phyloP scores from a whole-genome alignment of 2,888 invertebrate species.

The Uropetala carovei region DNA sequence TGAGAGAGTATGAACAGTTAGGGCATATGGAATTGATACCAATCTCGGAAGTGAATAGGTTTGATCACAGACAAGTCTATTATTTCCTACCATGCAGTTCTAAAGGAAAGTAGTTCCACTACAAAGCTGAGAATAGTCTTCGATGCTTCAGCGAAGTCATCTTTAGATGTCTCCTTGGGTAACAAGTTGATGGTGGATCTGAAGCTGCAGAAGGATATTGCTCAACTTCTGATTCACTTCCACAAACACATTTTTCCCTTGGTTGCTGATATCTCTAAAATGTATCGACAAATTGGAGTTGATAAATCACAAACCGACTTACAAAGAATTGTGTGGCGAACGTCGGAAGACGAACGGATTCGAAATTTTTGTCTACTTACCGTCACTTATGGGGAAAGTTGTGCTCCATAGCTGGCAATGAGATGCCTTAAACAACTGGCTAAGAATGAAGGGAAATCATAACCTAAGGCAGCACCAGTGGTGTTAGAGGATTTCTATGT shows the following conservation, averaged over 20 bases:
- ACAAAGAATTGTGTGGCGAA: too few relatives aligned
- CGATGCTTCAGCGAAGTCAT: slow-evolving; percentile 70
- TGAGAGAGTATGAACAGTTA: too few relatives aligned
- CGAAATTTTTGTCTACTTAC: too few relatives aligned
- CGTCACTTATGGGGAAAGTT: too few relatives aligned
- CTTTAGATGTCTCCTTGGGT: slow-evolving; percentile 70
- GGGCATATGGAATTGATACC: too few relatives aligned
- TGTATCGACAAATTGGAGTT: slow-evolving; percentile 70
- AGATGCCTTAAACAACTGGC: too few relatives aligned
- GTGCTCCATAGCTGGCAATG: too few relatives aligned
- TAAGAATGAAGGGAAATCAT: too few relatives aligned
- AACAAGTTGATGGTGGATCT: slow-evolving; percentile 70
- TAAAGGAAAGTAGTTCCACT: slow-evolving; percentile 68
- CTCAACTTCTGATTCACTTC: slow-evolving; percentile 70
- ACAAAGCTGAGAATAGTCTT: slow-evolving; percentile 71
- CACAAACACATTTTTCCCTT: slow-evolving; percentile 69
- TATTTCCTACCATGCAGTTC: slow-evolving; percentile 71
- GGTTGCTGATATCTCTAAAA: slow-evolving; percentile 70
- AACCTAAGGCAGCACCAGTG: too few relatives aligned
- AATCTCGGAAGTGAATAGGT: neutral
- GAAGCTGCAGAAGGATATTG: slow-evolving; percentile 69
- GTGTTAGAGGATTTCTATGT: too few relatives aligned
- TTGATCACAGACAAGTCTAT: slow-evolving; percentile 67
- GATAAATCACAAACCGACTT: too few relatives aligned
- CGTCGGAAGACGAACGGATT: too few relatives aligned